Conservation (phyloP, 2,113 vertebrate species). For the Sakesphorus luctuosus region DNA sequence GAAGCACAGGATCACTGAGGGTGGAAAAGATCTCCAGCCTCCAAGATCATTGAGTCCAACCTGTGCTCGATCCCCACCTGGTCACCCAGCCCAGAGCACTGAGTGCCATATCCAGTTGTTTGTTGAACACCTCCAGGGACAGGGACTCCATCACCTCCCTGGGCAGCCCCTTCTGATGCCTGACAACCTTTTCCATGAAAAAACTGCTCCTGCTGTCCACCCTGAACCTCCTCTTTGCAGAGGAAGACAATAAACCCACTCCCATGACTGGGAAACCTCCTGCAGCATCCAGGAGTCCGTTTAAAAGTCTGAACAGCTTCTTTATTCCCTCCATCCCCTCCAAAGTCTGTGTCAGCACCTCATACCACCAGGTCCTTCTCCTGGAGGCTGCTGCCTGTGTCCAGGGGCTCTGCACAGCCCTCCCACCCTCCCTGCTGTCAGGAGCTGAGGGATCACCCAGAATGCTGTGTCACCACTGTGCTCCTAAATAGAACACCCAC, state of each 20-base stretch:
- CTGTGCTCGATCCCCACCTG: rapidly evolving
- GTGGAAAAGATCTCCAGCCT: not conserved
- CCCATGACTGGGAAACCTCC: not conserved
- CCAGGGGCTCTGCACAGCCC: not conserved
- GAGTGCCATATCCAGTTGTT: rapidly evolving
- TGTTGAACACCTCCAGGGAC: not conserved
- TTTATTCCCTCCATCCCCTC: not conserved
- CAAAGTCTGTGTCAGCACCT: not conserved
- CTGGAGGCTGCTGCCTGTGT: not conserved
- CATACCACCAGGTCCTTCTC: not conserved
- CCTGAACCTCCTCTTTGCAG: not conserved
- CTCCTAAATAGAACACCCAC: not conserved
- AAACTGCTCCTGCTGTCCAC: not conserved
- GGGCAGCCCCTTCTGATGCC: not conserved
- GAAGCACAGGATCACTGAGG: not conserved
- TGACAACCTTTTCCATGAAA: not conserved
- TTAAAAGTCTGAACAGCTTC: not conserved
- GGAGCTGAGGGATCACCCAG: not conserved
- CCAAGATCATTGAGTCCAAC: rapidly evolving
- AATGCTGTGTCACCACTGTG: not conserved
- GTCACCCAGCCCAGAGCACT: not conserved
- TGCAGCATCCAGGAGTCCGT: not conserved
- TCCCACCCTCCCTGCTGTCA: not conserved
- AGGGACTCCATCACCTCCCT: not conserved
- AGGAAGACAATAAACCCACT: not conserved